Percentiles rank a stretch among this genome's conserved stretches.
Evolutionary conservation across 1,140 invertebrate genomes (phyloP).

Genomic region (Brachionus rotundiformis): DNA sequence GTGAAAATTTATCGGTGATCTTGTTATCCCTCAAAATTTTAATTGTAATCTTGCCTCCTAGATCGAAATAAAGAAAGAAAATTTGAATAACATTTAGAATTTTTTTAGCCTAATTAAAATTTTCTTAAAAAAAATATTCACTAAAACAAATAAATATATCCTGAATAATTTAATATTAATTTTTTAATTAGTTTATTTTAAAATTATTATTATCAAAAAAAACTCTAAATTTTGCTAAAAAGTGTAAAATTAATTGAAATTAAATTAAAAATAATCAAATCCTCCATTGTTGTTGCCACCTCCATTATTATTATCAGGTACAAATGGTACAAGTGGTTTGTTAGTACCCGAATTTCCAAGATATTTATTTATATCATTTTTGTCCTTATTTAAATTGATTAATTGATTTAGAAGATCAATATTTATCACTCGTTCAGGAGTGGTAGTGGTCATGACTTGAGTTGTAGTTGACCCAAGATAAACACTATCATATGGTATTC

Average conservation of each 20-base stretch:
- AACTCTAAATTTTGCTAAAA: not conserved
- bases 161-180: no score
- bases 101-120: no score
- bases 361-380: not conserved
- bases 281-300: not conserved
- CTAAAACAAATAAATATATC: no score
- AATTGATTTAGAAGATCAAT: not conserved
- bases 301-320: not conserved
- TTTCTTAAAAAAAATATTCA: no score
- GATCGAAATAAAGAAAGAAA: no score
- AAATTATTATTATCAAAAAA: not conserved
- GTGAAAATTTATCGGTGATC: no score
- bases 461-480: not conserved
- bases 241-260: not conserved
- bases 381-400: not conserved
- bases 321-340: not conserved
- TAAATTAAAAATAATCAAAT: not conserved
- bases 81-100: no score
- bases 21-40: no score
- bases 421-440: not conserved
- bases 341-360: not conserved
- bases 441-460: not conserved
- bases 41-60: no score
- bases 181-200: not conserved
- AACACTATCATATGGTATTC: conserved; percentile 23